Conservation (phyloP, 2,797 vertebrate genomes). For the Brotula barbata region DNA sequence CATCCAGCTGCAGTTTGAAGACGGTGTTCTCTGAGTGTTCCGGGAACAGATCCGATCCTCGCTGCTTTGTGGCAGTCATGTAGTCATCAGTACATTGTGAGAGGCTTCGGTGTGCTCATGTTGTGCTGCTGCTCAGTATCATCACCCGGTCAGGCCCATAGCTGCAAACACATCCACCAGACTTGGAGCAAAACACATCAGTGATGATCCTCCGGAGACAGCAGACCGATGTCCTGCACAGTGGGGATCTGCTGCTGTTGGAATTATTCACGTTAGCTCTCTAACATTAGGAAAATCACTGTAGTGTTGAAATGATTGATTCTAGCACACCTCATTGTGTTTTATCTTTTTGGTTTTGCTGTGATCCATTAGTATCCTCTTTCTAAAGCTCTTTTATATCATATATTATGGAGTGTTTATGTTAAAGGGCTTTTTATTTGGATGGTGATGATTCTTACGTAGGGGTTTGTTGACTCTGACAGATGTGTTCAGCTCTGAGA, state of each 20-base stretch:
- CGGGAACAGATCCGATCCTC: not conserved
- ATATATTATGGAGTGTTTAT: too few species aligned
- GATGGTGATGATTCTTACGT: not conserved
- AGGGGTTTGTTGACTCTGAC: not conserved
- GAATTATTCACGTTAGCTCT: too few species aligned
- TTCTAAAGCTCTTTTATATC: not conserved
- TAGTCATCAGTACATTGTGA: conserved; percentile 35
- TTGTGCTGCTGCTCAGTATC: conserved; percentile 28
- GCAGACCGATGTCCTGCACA: not conserved
- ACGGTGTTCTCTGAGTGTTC: not conserved
- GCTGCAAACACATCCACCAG: conserved; percentile 20
- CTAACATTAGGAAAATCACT: not conserved
- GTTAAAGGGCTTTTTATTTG: too few species aligned
- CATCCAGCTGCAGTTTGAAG: not conserved
- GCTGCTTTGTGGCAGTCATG: not conserved
- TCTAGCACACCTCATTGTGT: conserved; percentile 19
- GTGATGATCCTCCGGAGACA: not conserved
- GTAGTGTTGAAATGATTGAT: not conserved
- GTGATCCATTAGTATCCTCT: not conserved
- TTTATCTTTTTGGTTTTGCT: not conserved
- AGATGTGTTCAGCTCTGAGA: not conserved
- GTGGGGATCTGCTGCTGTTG: not conserved
- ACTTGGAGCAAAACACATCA: conserved; percentile 4
- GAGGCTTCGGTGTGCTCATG: conserved; percentile 4
- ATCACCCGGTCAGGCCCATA: conserved; percentile 15